Evolutionary conservation across 2,797 vertebrate species (phyloP).

Genomic region (Tachyglossus aculeatus): DNA sequence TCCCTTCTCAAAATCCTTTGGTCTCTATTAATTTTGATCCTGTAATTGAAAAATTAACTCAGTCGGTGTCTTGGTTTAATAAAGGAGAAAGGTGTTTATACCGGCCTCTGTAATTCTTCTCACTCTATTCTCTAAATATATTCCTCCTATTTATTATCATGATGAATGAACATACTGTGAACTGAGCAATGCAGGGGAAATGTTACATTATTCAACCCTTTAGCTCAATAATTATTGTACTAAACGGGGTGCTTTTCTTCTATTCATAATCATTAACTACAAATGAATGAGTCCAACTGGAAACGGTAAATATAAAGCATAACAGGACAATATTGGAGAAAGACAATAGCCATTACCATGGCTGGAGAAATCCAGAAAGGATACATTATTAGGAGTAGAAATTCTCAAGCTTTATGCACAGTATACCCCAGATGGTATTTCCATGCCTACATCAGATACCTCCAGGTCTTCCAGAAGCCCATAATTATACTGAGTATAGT

Average conservation of each 20-base stretch:
- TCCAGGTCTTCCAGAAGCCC: too few relatives aligned
- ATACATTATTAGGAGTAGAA: not conserved
- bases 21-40: not conserved
- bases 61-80: not conserved
- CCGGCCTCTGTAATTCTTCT: not conserved
- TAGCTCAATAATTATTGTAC: not conserved
- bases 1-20: not conserved
- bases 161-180: not conserved
- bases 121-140: not conserved
- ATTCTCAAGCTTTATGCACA: not conserved
- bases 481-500: too few relatives aligned
- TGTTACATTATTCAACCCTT: not conserved
- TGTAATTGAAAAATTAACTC: not conserved
- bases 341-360: not conserved
- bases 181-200: not conserved
- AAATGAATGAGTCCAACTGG: not conserved
- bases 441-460: not conserved
- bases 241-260: too few relatives aligned
- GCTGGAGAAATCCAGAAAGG: not conserved
- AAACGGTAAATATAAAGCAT: not conserved
- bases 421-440: not conserved
- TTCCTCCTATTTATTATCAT: not conserved
- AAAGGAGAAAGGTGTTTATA: not conserved
- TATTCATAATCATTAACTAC: not conserved
- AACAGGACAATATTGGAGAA: not conserved